Conservation (phyloP, 2,888 invertebrate genomes). For the Eledone cirrhosa region DNA sequence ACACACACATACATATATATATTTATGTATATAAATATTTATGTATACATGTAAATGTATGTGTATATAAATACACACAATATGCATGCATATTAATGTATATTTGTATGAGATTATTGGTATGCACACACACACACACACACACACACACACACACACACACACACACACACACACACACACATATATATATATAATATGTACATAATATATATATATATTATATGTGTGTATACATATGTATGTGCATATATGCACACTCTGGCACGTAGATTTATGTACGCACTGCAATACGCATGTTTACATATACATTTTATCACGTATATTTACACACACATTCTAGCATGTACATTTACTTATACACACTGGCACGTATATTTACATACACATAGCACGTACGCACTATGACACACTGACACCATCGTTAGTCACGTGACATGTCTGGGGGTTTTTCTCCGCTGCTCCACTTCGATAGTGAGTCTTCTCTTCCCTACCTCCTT, state of each 20-base stretch:
- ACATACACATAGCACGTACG: not conserved
- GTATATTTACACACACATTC: not conserved
- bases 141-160: not conserved
- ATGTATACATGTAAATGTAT: not conserved
- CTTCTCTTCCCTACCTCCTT: too few relatives aligned
- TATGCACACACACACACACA: not conserved
- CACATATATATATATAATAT: not conserved
- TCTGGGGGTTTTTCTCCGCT: not conserved
- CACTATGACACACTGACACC: not conserved
- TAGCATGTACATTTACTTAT: conserved; percentile 4
- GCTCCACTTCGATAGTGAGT: too few relatives aligned
- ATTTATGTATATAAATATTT: not conserved
- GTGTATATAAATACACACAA: not conserved
- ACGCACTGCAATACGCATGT: not conserved
- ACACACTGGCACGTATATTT: not conserved
- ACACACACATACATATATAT: not conserved
- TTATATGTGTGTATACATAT: not conserved
- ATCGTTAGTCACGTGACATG: not conserved
- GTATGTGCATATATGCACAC: not conserved
- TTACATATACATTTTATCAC: not conserved
- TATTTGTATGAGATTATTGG: not conserved
- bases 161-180: not conserved
- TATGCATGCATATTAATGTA: not conserved
- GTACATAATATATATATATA: not conserved
- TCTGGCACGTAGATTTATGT: not conserved